Percentiles rank a stretch among this genome's conserved stretches.
Evolutionary conservation across 1,140 invertebrate species (phyloP).

Genomic region (Maniola jurtina): DNA sequence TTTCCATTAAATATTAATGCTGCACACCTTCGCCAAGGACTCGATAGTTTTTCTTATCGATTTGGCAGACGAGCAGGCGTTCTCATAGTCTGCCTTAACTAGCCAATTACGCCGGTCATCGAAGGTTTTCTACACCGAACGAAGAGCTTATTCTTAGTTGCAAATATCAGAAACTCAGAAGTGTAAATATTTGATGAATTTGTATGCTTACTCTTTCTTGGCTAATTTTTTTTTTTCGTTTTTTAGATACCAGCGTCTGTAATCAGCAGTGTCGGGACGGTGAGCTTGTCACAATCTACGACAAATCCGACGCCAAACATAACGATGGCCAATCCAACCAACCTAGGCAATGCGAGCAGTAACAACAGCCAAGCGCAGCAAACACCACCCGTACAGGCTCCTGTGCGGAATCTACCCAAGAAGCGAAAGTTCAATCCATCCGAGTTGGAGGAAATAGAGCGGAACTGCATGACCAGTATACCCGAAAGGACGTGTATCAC

Average conservation of each 20-base stretch:
- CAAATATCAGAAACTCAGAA: too few relatives aligned
- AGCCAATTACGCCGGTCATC: not conserved
- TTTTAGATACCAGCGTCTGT: slow-evolving; percentile 77
- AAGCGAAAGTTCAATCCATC: slow-evolving; percentile 93
- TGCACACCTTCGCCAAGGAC: slow-evolving; percentile 18
- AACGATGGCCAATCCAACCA: slow-evolving; percentile 74
- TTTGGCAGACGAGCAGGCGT: slow-evolving; percentile 10
- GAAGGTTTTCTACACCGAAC: not conserved
- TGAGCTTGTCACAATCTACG: slow-evolving; percentile 70
- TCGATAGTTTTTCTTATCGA: slow-evolving; percentile 20
- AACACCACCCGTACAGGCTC: slow-evolving; percentile 60
- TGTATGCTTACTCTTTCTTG: not conserved
- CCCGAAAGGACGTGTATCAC: slow-evolving; percentile 48
- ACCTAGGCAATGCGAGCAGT: slow-evolving; percentile 58
- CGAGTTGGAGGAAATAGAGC: slow-evolving; percentile 85
- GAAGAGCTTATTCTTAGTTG: too few relatives aligned
- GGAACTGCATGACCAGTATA: slow-evolving; percentile 52
- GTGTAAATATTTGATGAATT: too few relatives aligned
- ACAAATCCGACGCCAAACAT: slow-evolving; percentile 58
- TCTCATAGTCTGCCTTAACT: not conserved
- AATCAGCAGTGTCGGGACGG: slow-evolving; percentile 77
- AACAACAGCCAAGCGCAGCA: slow-evolving; percentile 57
- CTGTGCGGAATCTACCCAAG: slow-evolving; percentile 88
- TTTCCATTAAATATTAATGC: slow-evolving; percentile 31
- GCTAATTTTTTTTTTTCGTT: slow-evolving; percentile 8